Evolutionary conservation across 2,888 invertebrate genomes (phyloP), one percentile per base, ranked within the genome.

Genomic region (Parnassius smintheus): DNA sequence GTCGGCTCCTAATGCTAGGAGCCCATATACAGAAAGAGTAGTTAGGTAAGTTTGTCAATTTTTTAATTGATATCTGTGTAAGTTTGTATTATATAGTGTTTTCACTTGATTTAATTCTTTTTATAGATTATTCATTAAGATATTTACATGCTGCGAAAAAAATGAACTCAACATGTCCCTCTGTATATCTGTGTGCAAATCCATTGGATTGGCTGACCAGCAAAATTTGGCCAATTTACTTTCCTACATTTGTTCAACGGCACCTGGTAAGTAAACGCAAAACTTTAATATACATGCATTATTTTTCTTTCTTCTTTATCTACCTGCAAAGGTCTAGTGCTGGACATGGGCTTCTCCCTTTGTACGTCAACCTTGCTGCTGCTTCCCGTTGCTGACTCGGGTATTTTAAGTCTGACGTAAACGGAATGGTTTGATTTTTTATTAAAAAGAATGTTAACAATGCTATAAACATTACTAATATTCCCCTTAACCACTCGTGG

Each of bases 11-110:
- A 95, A 95, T 61, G 94, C 95, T 0, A 93, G 95, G 59, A 93
- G 94, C 68, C 94, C 94, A n/a, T 96, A 96, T 76, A 94, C 95
- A 13, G 95, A 95, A 35, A 93, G 95, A 74, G 95, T 98, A 51
- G 92, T 98, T 66, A 96, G 88, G 91, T 91, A 75, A 82, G 86
- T 49, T 12, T 48, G 12, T 13, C 12, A 49, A n/a, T 49, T 25
- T 35, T 25, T 48, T 48, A 3, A 52, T 52, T 52, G 2, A 4
- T 41, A 41, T 42, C 13, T 9, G 11, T 41, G 12, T 35, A 22
- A 45, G n/a, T 45, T 11, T 25, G 11, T 13, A 35, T n/a, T 9
- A 61, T 61, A 11, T 11, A 18, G 7, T 18, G 18, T 51, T 9
- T 18, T 41, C 8, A 25, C 49, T 49, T 50, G 1, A 44, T 54